A percentile compares a stretch with the other conserved stretches of the same genome.
Conservation (phyloP, 2,113 vertebrate genomes). For the Malurus elegans region DNA sequence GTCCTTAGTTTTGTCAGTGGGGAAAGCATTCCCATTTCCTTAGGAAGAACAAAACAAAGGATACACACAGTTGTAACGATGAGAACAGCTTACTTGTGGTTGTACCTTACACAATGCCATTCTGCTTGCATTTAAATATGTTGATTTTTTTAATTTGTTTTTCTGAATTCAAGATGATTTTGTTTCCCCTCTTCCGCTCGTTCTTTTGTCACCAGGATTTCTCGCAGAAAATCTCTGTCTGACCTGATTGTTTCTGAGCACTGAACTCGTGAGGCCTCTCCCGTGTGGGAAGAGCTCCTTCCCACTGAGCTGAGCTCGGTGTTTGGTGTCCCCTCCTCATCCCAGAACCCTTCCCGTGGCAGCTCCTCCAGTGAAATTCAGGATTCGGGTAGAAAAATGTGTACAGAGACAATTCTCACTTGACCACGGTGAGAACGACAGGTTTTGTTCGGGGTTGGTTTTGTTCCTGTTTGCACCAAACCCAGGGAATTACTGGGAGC, state of each 20-base stretch:
- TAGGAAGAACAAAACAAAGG: slow-evolving; percentile 48
- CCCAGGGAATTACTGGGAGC: not conserved
- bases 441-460: not conserved
- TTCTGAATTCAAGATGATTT: slow-evolving; percentile 29
- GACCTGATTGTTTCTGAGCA: slow-evolving; percentile 12
- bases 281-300: slow-evolving; percentile 30
- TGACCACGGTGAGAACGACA: not conserved
- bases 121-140: slow-evolving; percentile 37
- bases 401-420: not conserved
- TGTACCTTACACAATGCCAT: slow-evolving; percentile 54
- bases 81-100: slow-evolving; percentile 52
- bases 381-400: not conserved
- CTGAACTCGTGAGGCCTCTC: slow-evolving; percentile 41
- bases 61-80: slow-evolving; percentile 11
- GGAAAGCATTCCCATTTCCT: slow-evolving; percentile 57
- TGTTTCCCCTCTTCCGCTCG: slow-evolving; percentile 27
- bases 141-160: not conserved
- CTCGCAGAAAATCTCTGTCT: slow-evolving; percentile 1
- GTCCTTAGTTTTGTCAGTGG: slow-evolving; percentile 63
- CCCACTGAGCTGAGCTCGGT: slow-evolving; percentile 13
- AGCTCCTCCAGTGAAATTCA: slow-evolving; percentile 33
- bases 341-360: not conserved
- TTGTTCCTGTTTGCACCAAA: not conserved
- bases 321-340: not conserved
- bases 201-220: slow-evolving; percentile 32